These are phyloP conservation scores for Drosophila lutescens DNA, from an alignment of 2,888 invertebrate genomes.

Conservation along the genomic window DNA sequence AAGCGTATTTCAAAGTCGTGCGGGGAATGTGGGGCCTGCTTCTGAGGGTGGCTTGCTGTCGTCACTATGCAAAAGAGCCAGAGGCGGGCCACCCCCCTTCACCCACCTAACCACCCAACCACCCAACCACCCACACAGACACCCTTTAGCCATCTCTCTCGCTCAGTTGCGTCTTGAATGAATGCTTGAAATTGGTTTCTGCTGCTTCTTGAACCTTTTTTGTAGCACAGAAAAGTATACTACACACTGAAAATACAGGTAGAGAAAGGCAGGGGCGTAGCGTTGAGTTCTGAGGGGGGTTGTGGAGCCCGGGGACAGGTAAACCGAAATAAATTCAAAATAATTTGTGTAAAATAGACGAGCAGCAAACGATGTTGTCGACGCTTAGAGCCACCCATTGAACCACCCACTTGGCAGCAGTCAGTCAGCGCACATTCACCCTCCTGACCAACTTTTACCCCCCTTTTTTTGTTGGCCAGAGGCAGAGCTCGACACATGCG, in stretches of 20 bases:
- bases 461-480: constrained; percentile 6
- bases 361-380: constrained; percentile 40
- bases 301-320: constrained; percentile 46
- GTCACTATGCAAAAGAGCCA: constrained; percentile 68
- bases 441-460: constrained; percentile 1
- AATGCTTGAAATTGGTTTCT: constrained; percentile 74
- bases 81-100: constrained; percentile 2
- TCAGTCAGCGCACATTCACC: not conserved
- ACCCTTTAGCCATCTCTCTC: constrained; percentile 38
- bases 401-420: not conserved
- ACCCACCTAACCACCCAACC: not conserved
- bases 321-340: constrained; percentile 73
- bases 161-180: constrained; percentile 66
- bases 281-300: not conserved
- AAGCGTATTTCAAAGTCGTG: constrained; percentile 68
- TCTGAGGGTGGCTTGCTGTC: constrained; percentile 42
- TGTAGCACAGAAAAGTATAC: constrained; percentile 66
- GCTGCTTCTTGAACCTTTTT: constrained; percentile 51
- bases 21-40: constrained; percentile 13
- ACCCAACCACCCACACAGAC: constrained; percentile 13
- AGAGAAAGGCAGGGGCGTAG: constrained; percentile 9
- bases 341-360: constrained; percentile 76
- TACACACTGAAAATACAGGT: constrained; percentile 23
- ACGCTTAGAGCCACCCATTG: constrained; percentile 14
- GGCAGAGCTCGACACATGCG: constrained; percentile 32